Percentiles rank a stretch among this genome's conserved stretches.
phyloP scores from a whole-genome alignment of 2,888 invertebrate genomes.

The Trileptium ribeirensis region DNA sequence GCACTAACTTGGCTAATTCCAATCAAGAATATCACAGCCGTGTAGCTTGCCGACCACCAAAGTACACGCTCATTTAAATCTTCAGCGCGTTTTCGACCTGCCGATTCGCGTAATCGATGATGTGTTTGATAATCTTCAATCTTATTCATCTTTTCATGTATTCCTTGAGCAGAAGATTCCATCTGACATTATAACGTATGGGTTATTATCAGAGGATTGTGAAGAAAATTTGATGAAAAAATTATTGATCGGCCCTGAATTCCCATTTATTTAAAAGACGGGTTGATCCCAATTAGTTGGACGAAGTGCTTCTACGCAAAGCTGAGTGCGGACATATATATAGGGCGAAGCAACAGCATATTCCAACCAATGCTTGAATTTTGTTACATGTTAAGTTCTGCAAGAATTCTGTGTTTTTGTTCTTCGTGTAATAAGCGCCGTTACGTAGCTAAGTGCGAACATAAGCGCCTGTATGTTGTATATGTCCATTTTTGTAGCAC shows the following conservation, averaged over 20 bases:
- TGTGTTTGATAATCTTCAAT: constrained; percentile 94
- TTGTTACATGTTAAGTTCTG: too few relatives aligned
- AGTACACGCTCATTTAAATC: constrained; percentile 88
- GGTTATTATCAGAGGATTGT: neutral
- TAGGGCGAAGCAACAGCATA: too few relatives aligned
- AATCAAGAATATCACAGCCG: constrained; percentile 71
- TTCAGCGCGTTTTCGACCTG: constrained; percentile 88
- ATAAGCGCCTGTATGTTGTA: too few relatives aligned
- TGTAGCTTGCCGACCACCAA: constrained; percentile 85
- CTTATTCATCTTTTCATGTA: constrained; percentile 77
- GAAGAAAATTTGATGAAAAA: neutral
- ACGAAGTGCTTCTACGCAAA: too few relatives aligned
- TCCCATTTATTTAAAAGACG: neutral
- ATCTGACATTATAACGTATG: constrained; percentile 68
- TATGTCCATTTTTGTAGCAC: too few relatives aligned
- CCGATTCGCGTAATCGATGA: constrained; percentile 85
- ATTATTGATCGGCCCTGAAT: neutral
- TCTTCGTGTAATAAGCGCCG: too few relatives aligned
- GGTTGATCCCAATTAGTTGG: neutral
- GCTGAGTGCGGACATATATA: too few relatives aligned
- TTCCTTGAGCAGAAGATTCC: constrained; percentile 80
- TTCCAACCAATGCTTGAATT: too few relatives aligned
- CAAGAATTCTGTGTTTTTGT: too few relatives aligned
- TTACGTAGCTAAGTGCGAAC: too few relatives aligned
- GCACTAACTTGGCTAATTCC: constrained; percentile 77